Percentiles rank a stretch among this genome's conserved stretches.
Evolutionary conservation across 2,888 invertebrate genomes (phyloP).

Genomic region (Melitaea athalia): DNA sequence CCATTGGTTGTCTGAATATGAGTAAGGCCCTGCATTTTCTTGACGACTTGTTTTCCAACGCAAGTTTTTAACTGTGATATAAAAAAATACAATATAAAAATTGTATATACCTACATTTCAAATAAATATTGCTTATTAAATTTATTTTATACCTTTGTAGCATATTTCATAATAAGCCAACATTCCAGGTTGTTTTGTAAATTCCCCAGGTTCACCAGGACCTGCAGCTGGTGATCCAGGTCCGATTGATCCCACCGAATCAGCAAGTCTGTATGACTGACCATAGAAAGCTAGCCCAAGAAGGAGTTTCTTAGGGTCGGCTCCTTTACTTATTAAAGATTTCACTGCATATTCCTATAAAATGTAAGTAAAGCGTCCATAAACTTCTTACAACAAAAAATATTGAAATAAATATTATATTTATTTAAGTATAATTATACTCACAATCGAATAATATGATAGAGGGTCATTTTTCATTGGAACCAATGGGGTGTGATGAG

Average conservation of each 20-base stretch:
- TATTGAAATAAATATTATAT: background rate
- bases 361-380: constrained; percentile 10
- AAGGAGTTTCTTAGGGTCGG: constrained; percentile 88
- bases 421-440: constrained; percentile 49
- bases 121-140: background rate
- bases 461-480: constrained; percentile 85
- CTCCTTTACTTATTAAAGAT: constrained; percentile 87
- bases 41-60: constrained; percentile 86
- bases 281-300: constrained; percentile 94
- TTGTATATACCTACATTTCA: background rate
- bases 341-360: constrained; percentile 90
- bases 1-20: constrained; percentile 92
- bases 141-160: constrained; percentile 73
- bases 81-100: background rate
- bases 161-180: constrained; percentile 94
- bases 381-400: background rate
- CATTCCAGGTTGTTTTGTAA: constrained; percentile 93
- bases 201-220: constrained; percentile 90
- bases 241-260: constrained; percentile 56
- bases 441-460: constrained; percentile 89
- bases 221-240: constrained; percentile 86
- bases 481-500: constrained; percentile 91
- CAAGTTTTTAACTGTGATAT: constrained; percentile 81
- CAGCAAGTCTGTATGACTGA: constrained; percentile 88
- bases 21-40: constrained; percentile 87